phyloP scores from a whole-genome alignment of 2,797 vertebrate species.

The Girardinus metallicus region DNA sequence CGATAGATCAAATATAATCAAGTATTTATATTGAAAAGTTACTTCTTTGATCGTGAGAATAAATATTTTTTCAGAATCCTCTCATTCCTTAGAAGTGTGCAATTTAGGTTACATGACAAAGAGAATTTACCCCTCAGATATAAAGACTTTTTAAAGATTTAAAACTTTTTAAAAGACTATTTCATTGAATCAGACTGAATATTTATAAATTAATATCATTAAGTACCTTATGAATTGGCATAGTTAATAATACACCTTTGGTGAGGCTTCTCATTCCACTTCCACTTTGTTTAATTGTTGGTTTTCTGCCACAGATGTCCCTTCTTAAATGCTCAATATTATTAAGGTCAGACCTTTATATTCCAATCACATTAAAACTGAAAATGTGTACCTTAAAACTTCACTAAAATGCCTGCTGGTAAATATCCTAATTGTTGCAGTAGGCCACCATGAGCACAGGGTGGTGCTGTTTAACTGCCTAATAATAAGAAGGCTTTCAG shows the following conservation, averaged over 20 bases:
- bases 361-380: not conserved
- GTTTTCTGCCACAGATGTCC: not conserved
- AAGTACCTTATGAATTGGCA: not conserved
- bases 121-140: not conserved
- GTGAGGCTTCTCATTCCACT: not conserved
- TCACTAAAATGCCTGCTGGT: not conserved
- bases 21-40: not conserved
- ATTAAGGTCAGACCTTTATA: not conserved
- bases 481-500: not conserved
- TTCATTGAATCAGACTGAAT: not conserved
- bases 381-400: not conserved
- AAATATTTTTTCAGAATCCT: not conserved
- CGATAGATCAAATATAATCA: not conserved
- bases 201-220: not conserved
- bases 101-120: not conserved
- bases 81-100: not conserved
- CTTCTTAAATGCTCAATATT: not conserved
- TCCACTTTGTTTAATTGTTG: not conserved
- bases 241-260: not conserved
- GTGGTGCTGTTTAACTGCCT: conserved; percentile 51
- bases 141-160: not conserved
- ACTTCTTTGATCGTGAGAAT: not conserved
- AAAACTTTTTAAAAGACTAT: not conserved
- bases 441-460: conserved; percentile 35
- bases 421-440: conserved; percentile 7